Base-by-base conservation (phyloP, 2,797 vertebrate genomes). In the Mus caroli region DNA sequence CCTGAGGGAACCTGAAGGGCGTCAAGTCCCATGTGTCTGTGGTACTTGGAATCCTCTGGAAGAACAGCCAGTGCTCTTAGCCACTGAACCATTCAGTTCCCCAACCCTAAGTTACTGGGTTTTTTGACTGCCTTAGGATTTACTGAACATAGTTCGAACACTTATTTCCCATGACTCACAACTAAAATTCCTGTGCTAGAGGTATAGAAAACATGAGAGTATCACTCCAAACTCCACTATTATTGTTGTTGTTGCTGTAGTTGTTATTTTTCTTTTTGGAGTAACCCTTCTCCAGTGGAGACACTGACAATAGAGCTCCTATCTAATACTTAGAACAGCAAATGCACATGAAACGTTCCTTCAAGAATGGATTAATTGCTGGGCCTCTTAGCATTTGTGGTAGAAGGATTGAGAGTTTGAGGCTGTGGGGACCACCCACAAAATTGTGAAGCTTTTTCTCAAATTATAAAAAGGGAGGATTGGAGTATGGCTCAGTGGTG, bases 101-200 rank as follows among this genome's bases (percentile, higher is more conserved):
- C 20, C 75, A 76, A 15, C 43, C 24, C 75, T 31, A 50, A 19
- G 75, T 77, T 77, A 31, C 75, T 77, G 75, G 50, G 50, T 14
- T 50, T 14, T 93, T 85, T n/a, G 28, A 52, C 24, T 8, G 11
- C 62, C 56, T 12, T 73, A 64, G 77, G 3, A 64, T 69, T 71
- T 64, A 9, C 34, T 93, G 34, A 92, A 37, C 19, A 78, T 56
- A 75, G 62, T 89, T 94, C 87, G 84, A 17, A 82, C 87, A 88
- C 69, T 15, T 20, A 87, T 19, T 77, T 76, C 7, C 8, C 9
- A 26, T 86, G 24, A 79, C 69, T 92, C 34, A 52, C 40, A 83
- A 17, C 88, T 89, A 58, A 71, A 92, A 78, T 82, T 90, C n/a
- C 69, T 6, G 88, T 46, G 24, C 7, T 34, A 46, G 56, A 40